These are phyloP conservation scores for Patella vulgata DNA, from an alignment of 1,140 invertebrate genomes.

Conservation along the genomic window DNA sequence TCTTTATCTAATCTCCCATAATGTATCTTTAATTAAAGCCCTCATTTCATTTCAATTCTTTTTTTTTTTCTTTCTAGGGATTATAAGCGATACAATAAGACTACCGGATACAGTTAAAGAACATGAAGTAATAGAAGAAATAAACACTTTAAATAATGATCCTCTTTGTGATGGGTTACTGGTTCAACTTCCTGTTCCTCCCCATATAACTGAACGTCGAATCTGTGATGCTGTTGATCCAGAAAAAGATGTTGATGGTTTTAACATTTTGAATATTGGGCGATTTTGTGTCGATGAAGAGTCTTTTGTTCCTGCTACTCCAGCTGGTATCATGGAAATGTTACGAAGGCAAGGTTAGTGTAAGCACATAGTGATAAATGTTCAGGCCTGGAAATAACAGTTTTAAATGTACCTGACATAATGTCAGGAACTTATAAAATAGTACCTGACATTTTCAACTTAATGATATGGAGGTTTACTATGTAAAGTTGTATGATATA, in stretches of 20 bases:
- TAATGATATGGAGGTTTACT: too few species aligned
- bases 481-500: too few species aligned
- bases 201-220: conserved; percentile 73
- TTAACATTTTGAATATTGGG: conserved; percentile 68
- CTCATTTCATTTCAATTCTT: too few species aligned
- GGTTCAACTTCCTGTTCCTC: conserved; percentile 85
- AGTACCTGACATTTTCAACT: too few species aligned
- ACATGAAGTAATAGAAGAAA: conserved; percentile 74
- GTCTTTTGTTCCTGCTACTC: conserved; percentile 86
- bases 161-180: conserved; percentile 81
- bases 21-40: too few species aligned
- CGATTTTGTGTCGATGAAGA: conserved; percentile 79
- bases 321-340: conserved; percentile 81
- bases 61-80: conserved; percentile 56
- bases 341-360: conserved; percentile 71
- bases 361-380: too few species aligned
- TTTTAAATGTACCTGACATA: too few species aligned
- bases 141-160: conserved; percentile 78
- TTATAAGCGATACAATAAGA: conserved; percentile 74
- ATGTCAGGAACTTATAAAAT: too few species aligned
- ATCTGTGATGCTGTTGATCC: conserved; percentile 83
- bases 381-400: too few species aligned
- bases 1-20: too few species aligned
- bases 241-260: conserved; percentile 92
- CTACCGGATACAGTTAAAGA: conserved; percentile 73